Percentiles rank a stretch among this genome's conserved stretches.
Conservation (phyloP, 2,797 vertebrate genomes). For the Notoglanidium macrostoma region DNA sequence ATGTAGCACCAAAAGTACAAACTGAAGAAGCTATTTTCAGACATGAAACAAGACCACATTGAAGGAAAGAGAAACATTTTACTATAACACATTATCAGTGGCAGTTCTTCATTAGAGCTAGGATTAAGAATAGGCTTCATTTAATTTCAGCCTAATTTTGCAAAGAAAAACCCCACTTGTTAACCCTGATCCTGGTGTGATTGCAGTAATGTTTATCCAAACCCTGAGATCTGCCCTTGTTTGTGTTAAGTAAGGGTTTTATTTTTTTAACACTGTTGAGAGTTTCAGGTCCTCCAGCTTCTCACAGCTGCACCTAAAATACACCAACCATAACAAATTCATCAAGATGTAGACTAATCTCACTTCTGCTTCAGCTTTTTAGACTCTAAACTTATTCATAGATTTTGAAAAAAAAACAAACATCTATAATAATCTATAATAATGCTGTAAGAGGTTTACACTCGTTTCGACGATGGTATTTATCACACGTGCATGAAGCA, state of each 20-base stretch:
- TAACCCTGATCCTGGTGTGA: not conserved
- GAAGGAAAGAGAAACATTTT: not conserved
- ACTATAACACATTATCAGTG: not conserved
- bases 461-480: not conserved
- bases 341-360: not conserved
- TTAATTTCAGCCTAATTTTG: not conserved
- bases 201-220: not conserved
- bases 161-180: not conserved
- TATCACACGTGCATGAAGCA: not conserved
- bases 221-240: not conserved
- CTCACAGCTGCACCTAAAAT: slow-evolving; percentile 28
- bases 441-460: not conserved
- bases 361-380: slow-evolving; percentile 44
- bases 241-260: not conserved
- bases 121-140: not conserved
- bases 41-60: not conserved
- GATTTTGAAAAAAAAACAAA: not conserved
- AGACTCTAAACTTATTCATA: not conserved
- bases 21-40: not conserved
- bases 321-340: not conserved
- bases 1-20: not conserved
- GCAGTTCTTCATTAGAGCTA: not conserved
- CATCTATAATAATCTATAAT: not conserved
- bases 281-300: slow-evolving; percentile 28
- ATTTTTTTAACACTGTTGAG: not conserved